phyloP scores from a whole-genome alignment of 2,113 vertebrate species.

The Naja naja region DNA sequence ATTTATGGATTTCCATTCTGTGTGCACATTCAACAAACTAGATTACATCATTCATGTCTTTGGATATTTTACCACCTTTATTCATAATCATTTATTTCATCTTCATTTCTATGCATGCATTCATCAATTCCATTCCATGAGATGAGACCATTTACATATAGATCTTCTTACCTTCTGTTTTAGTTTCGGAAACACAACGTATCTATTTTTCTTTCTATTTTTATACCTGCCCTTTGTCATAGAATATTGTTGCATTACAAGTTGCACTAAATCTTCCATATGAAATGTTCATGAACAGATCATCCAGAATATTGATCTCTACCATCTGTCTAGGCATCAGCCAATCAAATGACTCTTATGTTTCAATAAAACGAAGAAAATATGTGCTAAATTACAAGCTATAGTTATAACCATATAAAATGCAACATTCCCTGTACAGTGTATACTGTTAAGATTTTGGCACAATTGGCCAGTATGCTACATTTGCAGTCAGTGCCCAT shows the following conservation, averaged over 20 bases:
- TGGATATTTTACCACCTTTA: not conserved
- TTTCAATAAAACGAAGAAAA: not conserved
- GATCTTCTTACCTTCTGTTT: not conserved
- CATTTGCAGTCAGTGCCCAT: not conserved
- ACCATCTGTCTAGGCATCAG: not conserved
- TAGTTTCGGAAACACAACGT: not conserved
- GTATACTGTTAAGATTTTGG: not conserved
- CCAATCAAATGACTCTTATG: not conserved
- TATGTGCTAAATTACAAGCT: not conserved
- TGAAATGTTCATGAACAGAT: not conserved
- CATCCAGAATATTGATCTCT: not conserved
- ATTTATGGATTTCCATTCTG: not conserved
- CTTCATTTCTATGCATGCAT: not conserved
- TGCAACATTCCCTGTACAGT: not conserved
- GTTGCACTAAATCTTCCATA: not conserved
- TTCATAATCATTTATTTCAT: not conserved
- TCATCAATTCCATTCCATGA: not conserved
- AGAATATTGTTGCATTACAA: not conserved
- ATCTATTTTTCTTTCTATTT: not conserved
- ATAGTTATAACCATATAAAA: not conserved
- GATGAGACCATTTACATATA: not conserved
- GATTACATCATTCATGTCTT: not conserved
- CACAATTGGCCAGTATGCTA: not conserved
- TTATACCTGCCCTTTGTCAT: not conserved
- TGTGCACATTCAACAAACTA: not conserved